Base-by-base conservation (phyloP, 2,888 invertebrate species). In the Danaus chrysippus region DNA sequence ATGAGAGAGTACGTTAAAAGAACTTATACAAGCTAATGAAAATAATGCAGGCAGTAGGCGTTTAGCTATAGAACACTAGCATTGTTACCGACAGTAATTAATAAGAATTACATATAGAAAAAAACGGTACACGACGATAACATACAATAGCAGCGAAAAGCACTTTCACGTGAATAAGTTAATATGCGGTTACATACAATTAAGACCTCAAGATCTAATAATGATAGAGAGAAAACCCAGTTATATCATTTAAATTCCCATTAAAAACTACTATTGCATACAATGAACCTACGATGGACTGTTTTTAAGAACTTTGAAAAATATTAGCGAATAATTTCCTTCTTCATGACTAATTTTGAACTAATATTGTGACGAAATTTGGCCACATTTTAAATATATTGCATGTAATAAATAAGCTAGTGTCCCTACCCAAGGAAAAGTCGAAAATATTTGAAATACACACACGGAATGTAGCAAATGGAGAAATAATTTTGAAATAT, bases 91-190 rank as follows among this genome's bases (percentile, higher is more conserved):
- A 52, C 59, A 63, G 57, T 60, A 60, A 62, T 58, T 58, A 56
- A 62, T 58, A 62, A 43, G 62, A 62, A 46, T 62, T 46, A 58
- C 58, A 54, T 62, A 58, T 54, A 62, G 23, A 34, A 34, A 62
- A 62, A 62, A 62, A 54, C 58, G 46, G 44, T 46, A 41, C 46
- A 42, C 46, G 42, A 44, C 53, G 60, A 60, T 63, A 60, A 53
- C 62, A 57, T 55, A 59, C 60, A 56, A 57, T 63, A 60, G 63
- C 57, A 60, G 56, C 57, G 43, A 65, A 55, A 44, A 52, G 53
- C 56, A 62, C 65, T 65, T 62, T 59, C 62, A 60, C 58, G 65
- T 52, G 65, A 58, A 62, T 62, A 60, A 62, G 59, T 65, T 60
- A 55, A 60, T 58, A 49, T 56, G 60, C 52, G 41, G 44, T 49